Evolutionary conservation across 2,888 invertebrate genomes (phyloP).

Genomic region (Euplexia lucipara): DNA sequence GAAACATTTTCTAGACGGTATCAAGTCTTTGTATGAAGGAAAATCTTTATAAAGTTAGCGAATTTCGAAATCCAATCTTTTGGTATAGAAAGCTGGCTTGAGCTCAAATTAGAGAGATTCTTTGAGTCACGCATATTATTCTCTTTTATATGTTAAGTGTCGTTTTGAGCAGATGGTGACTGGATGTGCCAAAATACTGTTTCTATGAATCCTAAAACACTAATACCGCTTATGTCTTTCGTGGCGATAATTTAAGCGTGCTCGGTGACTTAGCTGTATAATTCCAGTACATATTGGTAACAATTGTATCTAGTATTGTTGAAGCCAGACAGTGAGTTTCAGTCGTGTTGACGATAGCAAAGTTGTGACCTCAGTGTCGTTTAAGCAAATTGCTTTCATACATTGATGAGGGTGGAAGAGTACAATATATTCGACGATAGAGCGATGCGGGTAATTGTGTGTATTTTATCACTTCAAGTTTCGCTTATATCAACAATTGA

Average conservation of each 20-base stretch:
- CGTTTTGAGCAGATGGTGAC: slow-evolving; percentile 50
- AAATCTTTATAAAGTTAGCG: slow-evolving; percentile 38
- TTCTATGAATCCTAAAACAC: slow-evolving; percentile 36
- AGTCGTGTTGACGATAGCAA: slow-evolving; percentile 43
- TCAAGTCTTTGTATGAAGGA: slow-evolving; percentile 20
- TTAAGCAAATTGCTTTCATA: slow-evolving; percentile 62
- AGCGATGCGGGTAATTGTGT: slow-evolving; percentile 30
- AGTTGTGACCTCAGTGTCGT: slow-evolving; percentile 59
- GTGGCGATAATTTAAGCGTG: slow-evolving; percentile 6
- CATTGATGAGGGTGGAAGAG: slow-evolving; percentile 46
- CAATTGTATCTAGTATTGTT: slow-evolving; percentile 27
- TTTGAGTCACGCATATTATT: slow-evolving; percentile 58
- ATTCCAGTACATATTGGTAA: background rate
- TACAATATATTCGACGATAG: slow-evolving; percentile 30
- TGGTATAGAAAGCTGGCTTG: slow-evolving; percentile 44
- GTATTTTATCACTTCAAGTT: background rate
- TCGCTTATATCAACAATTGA: background rate
- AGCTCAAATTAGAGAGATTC: slow-evolving; percentile 56
- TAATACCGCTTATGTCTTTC: slow-evolving; percentile 10
- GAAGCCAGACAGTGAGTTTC: slow-evolving; percentile 11
- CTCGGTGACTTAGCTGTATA: background rate
- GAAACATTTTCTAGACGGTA: slow-evolving; percentile 35
- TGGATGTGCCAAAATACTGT: slow-evolving; percentile 41
- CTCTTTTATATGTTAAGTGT: slow-evolving; percentile 50
- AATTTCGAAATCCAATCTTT: slow-evolving; percentile 53